Conservation (phyloP, 2,888 invertebrate species). For the Bruchidius siliquastri region DNA sequence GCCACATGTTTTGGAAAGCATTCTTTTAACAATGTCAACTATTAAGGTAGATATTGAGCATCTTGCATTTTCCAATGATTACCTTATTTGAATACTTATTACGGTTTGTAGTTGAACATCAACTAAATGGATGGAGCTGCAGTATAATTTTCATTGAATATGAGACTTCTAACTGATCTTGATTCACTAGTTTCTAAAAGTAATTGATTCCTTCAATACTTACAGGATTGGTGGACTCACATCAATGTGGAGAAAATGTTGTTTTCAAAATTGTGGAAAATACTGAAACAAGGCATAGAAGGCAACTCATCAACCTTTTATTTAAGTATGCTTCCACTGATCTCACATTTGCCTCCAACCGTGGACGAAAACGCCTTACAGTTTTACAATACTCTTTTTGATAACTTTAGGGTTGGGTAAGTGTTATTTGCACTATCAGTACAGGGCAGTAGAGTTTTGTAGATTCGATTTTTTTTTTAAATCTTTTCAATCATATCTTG, state of each 20-base stretch:
- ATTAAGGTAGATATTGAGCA: conserved; percentile 47
- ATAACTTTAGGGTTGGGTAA: conserved; percentile 64
- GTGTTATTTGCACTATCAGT: conserved; percentile 20
- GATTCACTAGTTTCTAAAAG: too few species aligned
- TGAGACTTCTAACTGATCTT: too few species aligned
- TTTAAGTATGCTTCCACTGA: conserved; percentile 70
- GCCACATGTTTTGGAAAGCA: conserved; percentile 70
- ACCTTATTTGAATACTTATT: too few species aligned
- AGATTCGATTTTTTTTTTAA: too few species aligned
- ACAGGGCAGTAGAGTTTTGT: not conserved
- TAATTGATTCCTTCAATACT: too few species aligned
- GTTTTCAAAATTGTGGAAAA: conserved; percentile 63
- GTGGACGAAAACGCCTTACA: conserved; percentile 45
- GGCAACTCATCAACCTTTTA: conserved; percentile 71
- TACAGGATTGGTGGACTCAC: conserved; percentile 65
- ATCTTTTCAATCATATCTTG: too few species aligned
- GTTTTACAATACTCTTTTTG: conserved; percentile 65
- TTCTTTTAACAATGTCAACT: conserved; percentile 57
- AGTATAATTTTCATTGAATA: too few species aligned
- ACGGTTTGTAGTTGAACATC: too few species aligned
- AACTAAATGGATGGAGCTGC: too few species aligned
- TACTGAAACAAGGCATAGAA: conserved; percentile 68
- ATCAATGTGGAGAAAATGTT: conserved; percentile 72
- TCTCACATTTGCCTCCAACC: conserved; percentile 63
- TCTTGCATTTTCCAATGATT: too few species aligned